Evolutionary conservation across 2,113 vertebrate genomes (phyloP).

Genomic region (Calonectris borealis): DNA sequence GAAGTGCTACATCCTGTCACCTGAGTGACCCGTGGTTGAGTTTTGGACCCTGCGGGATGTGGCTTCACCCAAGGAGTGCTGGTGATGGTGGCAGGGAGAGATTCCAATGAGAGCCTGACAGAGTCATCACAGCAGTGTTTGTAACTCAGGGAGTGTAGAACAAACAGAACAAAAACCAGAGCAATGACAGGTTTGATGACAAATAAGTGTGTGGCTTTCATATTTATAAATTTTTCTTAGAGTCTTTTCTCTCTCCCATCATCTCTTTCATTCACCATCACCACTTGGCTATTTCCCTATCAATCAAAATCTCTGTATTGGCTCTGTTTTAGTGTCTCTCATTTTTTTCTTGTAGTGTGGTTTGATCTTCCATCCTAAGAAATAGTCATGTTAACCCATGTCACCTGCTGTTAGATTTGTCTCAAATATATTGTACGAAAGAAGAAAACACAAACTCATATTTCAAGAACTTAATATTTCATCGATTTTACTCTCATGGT

Average conservation of each 20-base stretch:
- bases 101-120: neutral
- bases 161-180: neutral
- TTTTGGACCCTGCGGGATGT: neutral
- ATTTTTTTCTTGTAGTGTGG: neutral
- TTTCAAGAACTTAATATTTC: neutral
- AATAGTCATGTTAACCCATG: neutral
- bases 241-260: neutral
- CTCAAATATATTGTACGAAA: neutral
- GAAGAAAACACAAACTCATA: neutral
- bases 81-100: neutral
- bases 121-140: neutral
- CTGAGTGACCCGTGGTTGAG: accelerated
- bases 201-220: neutral
- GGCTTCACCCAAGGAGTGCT: neutral
- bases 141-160: neutral
- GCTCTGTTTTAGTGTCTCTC: neutral
- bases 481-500: neutral
- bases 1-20: neutral
- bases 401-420: neutral
- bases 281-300: neutral
- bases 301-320: neutral
- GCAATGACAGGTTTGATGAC: neutral
- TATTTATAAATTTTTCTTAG: neutral
- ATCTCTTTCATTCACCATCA: neutral
- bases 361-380: neutral